Conservation (phyloP, 1,140 invertebrate genomes). For the Tenebrio molitor region DNA sequence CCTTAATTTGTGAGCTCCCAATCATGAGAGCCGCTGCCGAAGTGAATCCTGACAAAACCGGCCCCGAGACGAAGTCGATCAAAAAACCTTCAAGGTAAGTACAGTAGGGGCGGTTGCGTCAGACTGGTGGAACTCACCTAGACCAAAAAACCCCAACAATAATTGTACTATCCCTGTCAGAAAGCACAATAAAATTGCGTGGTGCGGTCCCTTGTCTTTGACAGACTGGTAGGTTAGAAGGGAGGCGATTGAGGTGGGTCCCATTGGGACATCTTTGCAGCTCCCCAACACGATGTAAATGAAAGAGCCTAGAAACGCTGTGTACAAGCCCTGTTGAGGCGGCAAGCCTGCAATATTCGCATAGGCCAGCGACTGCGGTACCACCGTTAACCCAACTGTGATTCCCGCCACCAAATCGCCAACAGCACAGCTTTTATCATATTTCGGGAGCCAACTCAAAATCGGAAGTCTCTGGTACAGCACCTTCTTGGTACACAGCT, state of each 20-base stretch:
- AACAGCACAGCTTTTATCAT: constrained; percentile 74
- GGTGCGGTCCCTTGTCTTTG: constrained; percentile 75
- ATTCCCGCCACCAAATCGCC: constrained; percentile 85
- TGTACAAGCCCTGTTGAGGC: constrained; percentile 89
- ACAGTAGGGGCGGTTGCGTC: too few species aligned
- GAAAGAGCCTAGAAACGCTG: constrained; percentile 91
- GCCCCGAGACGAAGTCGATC: constrained; percentile 93
- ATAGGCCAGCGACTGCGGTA: constrained; percentile 87
- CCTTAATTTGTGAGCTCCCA: constrained; percentile 89
- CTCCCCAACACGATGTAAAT: constrained; percentile 93
- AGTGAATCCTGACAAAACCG: constrained; percentile 94
- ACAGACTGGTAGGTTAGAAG: constrained; percentile 84
- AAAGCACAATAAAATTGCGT: constrained; percentile 87
- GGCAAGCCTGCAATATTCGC: constrained; percentile 86
- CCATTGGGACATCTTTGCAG: constrained; percentile 91
- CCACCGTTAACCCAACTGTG: constrained; percentile 88
- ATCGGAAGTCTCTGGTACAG: constrained; percentile 80
- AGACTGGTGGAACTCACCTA: too few species aligned
- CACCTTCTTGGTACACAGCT: constrained; percentile 74
- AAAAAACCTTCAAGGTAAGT: too few species aligned
- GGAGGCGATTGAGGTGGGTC: constrained; percentile 89
- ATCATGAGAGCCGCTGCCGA: constrained; percentile 94
- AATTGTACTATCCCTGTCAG: constrained; percentile 85
- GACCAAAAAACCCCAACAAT: constrained; percentile 87
- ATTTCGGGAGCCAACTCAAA: constrained; percentile 80